phyloP scores from a whole-genome alignment of 2,888 invertebrate species.

The Xylophagus ater region DNA sequence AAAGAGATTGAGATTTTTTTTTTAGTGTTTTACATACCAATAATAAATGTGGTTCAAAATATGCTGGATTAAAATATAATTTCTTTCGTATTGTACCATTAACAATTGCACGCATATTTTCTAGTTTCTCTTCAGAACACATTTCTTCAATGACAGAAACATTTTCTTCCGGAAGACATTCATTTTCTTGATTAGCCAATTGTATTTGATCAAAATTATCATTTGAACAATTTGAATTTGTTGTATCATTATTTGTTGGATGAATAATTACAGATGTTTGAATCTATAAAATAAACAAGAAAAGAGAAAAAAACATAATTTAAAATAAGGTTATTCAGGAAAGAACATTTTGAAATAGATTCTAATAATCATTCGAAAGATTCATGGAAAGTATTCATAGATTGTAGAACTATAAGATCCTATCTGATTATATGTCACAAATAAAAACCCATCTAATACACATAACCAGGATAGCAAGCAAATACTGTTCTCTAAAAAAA shows the following conservation, averaged over 20 bases:
- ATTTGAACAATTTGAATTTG: conserved; percentile 20
- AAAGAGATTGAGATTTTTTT: too few relatives aligned
- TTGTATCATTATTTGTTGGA: conserved; percentile 36
- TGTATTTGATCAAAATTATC: conserved; percentile 25
- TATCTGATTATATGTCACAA: too few relatives aligned
- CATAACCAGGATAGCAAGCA: too few relatives aligned
- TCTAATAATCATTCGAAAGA: too few relatives aligned
- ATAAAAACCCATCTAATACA: too few relatives aligned
- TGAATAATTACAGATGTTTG: conserved; percentile 66
- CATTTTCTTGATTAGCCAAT: conserved; percentile 40
- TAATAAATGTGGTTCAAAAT: conserved; percentile 77
- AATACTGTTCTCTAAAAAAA: too few relatives aligned
- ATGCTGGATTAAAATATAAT: conserved; percentile 81
- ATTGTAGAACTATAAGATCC: too few relatives aligned
- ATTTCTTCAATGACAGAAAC: conserved; percentile 75
- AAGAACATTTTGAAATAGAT: not conserved
- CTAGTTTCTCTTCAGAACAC: conserved; percentile 50
- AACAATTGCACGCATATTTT: conserved; percentile 50
- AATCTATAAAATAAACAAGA: conserved; percentile 29
- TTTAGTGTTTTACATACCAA: conserved; percentile 62
- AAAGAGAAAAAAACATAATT: conserved; percentile 14
- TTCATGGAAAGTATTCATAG: too few relatives aligned
- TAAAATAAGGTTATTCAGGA: not conserved
- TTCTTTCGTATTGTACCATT: conserved; percentile 63
- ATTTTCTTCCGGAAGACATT: conserved; percentile 71